phyloP scores from a whole-genome alignment of 2,797 vertebrate species.

The Chaenodraco wilsoni region DNA sequence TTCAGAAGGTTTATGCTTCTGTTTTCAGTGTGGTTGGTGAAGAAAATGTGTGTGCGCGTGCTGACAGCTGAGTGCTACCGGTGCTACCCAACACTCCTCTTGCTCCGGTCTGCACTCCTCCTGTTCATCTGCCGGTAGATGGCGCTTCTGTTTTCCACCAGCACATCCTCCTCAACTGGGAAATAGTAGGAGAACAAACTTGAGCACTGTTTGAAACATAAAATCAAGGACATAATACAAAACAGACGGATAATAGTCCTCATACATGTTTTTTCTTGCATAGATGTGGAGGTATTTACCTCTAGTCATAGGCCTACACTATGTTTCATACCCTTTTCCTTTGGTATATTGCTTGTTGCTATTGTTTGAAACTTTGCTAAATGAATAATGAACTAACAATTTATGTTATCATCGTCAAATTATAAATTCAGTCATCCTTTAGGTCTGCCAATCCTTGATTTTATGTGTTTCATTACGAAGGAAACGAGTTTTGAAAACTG shows the following conservation, averaged over 20 bases:
- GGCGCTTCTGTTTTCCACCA: constrained; percentile 34
- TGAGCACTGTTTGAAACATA: neutral
- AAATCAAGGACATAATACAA: neutral
- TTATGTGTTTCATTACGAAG: neutral
- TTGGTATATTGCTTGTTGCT: neutral
- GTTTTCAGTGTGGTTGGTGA: neutral
- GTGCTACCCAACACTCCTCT: constrained; percentile 35
- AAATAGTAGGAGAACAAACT: neutral
- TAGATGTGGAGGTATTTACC: neutral
- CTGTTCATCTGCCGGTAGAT: constrained; percentile 45
- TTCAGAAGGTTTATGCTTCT: neutral
- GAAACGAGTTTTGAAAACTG: neutral
- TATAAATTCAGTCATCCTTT: neutral
- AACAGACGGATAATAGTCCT: neutral
- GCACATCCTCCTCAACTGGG: constrained; percentile 64
- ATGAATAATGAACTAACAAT: neutral
- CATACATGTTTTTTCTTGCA: neutral
- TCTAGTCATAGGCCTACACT: neutral
- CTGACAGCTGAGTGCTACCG: constrained; percentile 5
- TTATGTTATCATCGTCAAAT: no score
- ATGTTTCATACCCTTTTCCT: neutral
- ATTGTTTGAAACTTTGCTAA: neutral
- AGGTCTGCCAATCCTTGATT: neutral
- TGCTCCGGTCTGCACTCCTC: constrained; percentile 35
- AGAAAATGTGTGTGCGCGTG: neutral